Conservation (phyloP, 2,888 invertebrate genomes). For the Erebia epiphron region DNA sequence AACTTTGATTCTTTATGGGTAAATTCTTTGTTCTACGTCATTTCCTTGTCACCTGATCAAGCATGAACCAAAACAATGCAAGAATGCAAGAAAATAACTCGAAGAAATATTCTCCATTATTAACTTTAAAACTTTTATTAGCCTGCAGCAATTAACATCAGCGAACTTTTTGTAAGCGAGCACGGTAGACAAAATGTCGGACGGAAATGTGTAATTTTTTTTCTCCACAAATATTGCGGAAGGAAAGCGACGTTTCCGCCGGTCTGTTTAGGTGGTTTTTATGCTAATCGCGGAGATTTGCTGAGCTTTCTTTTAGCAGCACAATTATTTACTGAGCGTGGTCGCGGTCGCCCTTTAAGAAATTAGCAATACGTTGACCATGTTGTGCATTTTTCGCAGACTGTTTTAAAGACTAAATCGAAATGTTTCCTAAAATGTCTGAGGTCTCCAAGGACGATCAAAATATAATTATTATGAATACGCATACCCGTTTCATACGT, state of each 20-base stretch:
- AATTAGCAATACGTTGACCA: conserved; percentile 58
- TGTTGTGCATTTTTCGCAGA: neutral
- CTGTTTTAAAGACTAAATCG: too few species aligned
- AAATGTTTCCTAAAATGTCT: too few species aligned
- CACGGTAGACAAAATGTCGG: conserved; percentile 68
- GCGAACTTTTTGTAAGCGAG: conserved; percentile 62
- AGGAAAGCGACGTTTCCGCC: conserved; percentile 76
- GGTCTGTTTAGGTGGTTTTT: conserved; percentile 80
- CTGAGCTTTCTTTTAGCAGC: conserved; percentile 73
- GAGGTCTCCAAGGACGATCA: too few species aligned
- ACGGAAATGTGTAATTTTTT: conserved; percentile 78
- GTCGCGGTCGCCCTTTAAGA: conserved; percentile 60
- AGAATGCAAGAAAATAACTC: conserved; percentile 4
- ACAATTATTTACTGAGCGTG: conserved; percentile 71
- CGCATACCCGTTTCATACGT: too few species aligned
- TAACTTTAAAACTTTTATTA: conserved; percentile 65
- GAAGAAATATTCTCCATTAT: conserved; percentile 53
- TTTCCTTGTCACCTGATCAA: neutral
- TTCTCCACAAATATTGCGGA: conserved; percentile 78
- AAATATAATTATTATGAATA: too few species aligned
- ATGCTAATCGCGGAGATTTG: conserved; percentile 79
- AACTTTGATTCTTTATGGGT: too few species aligned
- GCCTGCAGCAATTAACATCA: conserved; percentile 71
- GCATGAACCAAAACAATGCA: neutral
- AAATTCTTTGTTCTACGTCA: too few species aligned